Evolutionary conservation across 2,888 invertebrate species (phyloP), one percentile per base, ranked within the genome.

Genomic region (Stratiomys singularior): DNA sequence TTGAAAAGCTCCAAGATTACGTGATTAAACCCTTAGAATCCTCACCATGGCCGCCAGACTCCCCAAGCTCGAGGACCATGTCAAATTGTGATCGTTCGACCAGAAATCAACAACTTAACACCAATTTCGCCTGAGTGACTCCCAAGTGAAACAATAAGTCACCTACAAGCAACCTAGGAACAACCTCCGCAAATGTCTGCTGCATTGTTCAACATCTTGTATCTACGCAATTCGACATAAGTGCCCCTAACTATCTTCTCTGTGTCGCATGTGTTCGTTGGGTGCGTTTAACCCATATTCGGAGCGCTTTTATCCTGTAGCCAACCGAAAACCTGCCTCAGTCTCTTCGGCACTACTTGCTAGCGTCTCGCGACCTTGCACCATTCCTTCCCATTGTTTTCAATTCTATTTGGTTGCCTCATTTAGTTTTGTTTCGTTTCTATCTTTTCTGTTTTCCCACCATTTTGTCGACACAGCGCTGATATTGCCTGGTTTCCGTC

Each of bases 101-200:
- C 27, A 25, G 52, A 15, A 37, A 52, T 56, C 56, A 56, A 72
- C 71, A 72, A 28, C 56, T 72, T 72, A 46, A 52, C 67, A 76
- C 44, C 60, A 60, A 58, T 60, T 71, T 72, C 46, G 30, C 46
- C 37, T 23, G 18, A 52, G 13, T 2, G 37, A 11, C 25, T 74
- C 23, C 15, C 18, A 66, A 87, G 88, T 87, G 88, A 88, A 88
- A 88, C 88, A 88, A 88, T 88, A 88, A 81, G 85, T 87, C 87
- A 60, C 60, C 60, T 60, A 13, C 18, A 60, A 13, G 60, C 60
- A n/a, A 13, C 64, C 30, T 28, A 9, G 15, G 52, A n/a, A 15
- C 15, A 11, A 64, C 64, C 64, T 64, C 28, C n/a, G 9, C 66
- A 13, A 63, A 15, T 52, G 15, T 52, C 52, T 52, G 52, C 52